Conservation (phyloP, 2,888 invertebrate genomes). For the Tipula helvola region DNA sequence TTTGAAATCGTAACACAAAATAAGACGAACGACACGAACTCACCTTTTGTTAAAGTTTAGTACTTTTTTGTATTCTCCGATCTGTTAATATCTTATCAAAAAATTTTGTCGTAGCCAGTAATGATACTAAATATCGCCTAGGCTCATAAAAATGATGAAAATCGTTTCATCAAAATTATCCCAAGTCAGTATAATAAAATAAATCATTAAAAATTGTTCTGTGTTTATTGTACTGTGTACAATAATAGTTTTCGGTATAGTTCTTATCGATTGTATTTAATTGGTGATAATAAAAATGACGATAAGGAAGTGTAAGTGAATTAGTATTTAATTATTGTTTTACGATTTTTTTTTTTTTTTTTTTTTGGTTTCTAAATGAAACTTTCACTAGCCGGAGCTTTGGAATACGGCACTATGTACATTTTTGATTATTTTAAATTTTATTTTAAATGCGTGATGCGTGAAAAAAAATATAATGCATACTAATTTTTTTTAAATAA, state of each 20-base stretch:
- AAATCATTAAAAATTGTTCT: neutral
- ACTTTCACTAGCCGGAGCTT: too few species aligned
- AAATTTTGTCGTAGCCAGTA: neutral
- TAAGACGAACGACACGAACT: neutral
- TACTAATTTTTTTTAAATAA: too few species aligned
- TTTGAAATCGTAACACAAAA: neutral
- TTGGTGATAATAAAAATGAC: neutral
- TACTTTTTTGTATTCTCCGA: neutral
- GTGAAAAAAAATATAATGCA: too few species aligned
- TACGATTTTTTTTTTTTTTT: neutral
- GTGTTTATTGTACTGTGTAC: neutral
- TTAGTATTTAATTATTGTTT: neutral
- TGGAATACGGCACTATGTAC: too few species aligned
- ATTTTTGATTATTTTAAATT: too few species aligned
- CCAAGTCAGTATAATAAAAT: neutral
- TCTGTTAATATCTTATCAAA: neutral
- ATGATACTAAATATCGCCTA: neutral
- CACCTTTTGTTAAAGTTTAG: neutral
- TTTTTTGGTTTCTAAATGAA: too few species aligned
- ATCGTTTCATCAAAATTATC: neutral
- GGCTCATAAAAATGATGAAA: neutral
- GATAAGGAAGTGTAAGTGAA: neutral
- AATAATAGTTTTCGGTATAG: too few species aligned
- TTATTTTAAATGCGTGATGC: too few species aligned
- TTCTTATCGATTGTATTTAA: too few species aligned